Evolutionary conservation across 2,888 invertebrate genomes (phyloP), one percentile per base, ranked within the genome.

Genomic region (Synanthedon vespiformis): DNA sequence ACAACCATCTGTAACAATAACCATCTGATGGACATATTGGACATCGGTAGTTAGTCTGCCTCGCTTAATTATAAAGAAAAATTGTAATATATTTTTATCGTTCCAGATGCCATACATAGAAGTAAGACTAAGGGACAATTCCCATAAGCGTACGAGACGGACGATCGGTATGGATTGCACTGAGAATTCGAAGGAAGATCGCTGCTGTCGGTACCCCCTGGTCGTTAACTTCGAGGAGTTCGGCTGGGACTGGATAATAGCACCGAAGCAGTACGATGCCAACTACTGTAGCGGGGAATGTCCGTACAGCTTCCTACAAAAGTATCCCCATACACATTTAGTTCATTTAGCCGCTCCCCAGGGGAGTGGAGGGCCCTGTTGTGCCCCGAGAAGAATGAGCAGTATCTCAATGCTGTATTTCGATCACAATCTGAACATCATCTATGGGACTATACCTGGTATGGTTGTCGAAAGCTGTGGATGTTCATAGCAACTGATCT

Each of bases 161-260:
- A 94, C 92, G 69, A 90, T 94, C 52, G 93, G 93, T 22, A 89
- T 96, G 69, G 94, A 94, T 73, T 97, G 97, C 83, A 92, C 93
- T 54, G 95, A 95, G 64, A 90, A 91, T 61, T 91, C 92, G 10
- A 89, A 92, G 61, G 95, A 97, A 68, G 90, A 92, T 34, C 90
- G 95, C 49, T 99, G 99, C 83, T 99, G 99, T 73, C 92, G 98
- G 4, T 97, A 97, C 80, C 97, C 97, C 0, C 89, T 98, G 48
- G 92, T 92, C 12, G 96, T 99, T 13, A 96, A 98, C 87, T 99
- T 99, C 77, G 94, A 95, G 63, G 92, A 93, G 70, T 97, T 98
- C 72, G 97, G 97, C 27, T 98, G 98, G 97, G 96, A 98, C 73
- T 99, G 97, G 93, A 95, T 99, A 67, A 96, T 99, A 55, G 97